These are phyloP conservation scores for Periophthalmus magnuspinnatus DNA, from an alignment of 2,797 vertebrate species.

Conservation along the genomic window DNA sequence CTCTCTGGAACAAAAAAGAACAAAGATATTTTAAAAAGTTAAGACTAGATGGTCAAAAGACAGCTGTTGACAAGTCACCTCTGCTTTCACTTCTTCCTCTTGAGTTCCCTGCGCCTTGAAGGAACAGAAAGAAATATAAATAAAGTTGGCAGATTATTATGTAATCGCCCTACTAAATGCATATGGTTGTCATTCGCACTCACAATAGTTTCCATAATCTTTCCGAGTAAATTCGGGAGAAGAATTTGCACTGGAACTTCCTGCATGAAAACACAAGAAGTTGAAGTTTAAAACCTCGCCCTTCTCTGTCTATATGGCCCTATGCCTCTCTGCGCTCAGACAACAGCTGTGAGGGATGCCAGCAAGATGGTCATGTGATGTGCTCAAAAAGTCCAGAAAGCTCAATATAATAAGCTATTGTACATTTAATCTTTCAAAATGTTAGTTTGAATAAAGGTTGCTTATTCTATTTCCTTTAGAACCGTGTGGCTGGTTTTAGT, in stretches of 20 bases:
- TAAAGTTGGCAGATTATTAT: conserved; percentile 17
- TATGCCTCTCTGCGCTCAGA: background rate
- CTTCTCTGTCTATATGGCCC: background rate
- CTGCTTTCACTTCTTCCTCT: conserved; percentile 93
- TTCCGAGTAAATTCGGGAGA: conserved; percentile 95
- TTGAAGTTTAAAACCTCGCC: conserved; percentile 26
- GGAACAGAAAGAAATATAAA: conserved; percentile 16
- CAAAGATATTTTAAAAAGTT: conserved; percentile 45
- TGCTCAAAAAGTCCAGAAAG: background rate
- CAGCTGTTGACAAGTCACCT: conserved; percentile 72
- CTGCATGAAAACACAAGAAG: conserved; percentile 71
- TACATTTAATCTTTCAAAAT: background rate
- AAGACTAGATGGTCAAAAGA: conserved; percentile 35
- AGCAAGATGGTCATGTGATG: background rate
- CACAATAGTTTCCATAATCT: conserved; percentile 85
- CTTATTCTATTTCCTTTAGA: background rate
- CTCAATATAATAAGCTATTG: background rate
- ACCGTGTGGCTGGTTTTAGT: background rate
- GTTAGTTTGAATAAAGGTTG: background rate
- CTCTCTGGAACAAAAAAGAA: conserved; percentile 81
- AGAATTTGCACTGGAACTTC: conserved; percentile 96
- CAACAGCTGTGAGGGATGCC: background rate
- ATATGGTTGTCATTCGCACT: conserved; percentile 34
- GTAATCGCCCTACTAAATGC: conserved; percentile 1
- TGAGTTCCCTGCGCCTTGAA: conserved; percentile 64